Base-by-base conservation (phyloP, 2,797 vertebrate species). In the Phoeniculus purpureus region DNA sequence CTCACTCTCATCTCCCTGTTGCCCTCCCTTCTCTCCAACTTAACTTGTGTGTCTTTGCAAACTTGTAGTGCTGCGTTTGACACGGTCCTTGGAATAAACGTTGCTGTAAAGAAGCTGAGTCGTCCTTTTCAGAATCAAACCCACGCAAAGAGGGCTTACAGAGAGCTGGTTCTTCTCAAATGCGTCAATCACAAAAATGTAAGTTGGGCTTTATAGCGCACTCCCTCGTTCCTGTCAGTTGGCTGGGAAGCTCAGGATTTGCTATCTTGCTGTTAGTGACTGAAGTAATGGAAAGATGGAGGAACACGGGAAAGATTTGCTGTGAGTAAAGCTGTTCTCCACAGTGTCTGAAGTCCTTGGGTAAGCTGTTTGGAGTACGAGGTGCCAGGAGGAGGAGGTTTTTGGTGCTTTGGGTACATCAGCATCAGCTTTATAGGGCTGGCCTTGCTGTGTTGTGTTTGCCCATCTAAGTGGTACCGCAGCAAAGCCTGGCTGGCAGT, bases 131-230 rank as follows among this genome's bases (percentile, higher is more conserved):
- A 99, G 97, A 99, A 99, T 95, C 99, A 99, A 97, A 99, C 99
- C 43, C 99, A 99, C 55, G 99, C 99, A 32, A 99, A 99, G 89
- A 98, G 99, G 70, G 99, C 99, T 87, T 99, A 99, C 97, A 98
- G 99, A 92, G 99, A 99, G 94, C 98, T 99, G 82, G 99, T 99
- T 96, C 98, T 99, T 90, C 97, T 99, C 73, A 99, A 99, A 97
- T 99, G 99, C 96, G 99, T 99, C 97, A 99, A 99, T 97, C 99
- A 99, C 98, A 99, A 99, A 98, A 99, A 99, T 92, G 99, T 99
- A 97, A 98, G 98, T 96, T 54, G 50, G 47, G 2, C 78, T 82
- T 93, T 93, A 21, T 81, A 5, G 34, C 85, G 19, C 27, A 62
- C 40, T 81, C 34, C 32, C 43, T 71, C 10, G 0, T 81, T 54